A percentile compares a stretch with the other conserved stretches of the same genome.
Evolutionary conservation across 2,797 vertebrate species (phyloP).

Genomic region (Knipowitschia caucasica): DNA sequence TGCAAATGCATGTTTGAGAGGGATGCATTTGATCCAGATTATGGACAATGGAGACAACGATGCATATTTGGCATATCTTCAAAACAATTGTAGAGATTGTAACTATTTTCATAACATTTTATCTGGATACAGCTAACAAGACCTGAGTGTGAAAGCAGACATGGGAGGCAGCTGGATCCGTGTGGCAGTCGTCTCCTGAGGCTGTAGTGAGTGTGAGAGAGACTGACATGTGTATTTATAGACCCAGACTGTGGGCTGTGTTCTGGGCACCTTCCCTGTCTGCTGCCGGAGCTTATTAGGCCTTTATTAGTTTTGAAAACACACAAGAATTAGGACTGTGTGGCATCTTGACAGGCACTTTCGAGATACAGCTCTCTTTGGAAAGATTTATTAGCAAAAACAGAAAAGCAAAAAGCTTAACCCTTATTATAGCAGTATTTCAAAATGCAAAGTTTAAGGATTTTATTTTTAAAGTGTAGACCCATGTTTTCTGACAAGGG

Average conservation of each 20-base stretch:
- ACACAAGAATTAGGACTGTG: neutral
- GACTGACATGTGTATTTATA: constrained; percentile 61
- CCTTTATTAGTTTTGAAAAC: constrained; percentile 2
- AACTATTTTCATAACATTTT: too few species aligned
- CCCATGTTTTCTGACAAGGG: too few species aligned
- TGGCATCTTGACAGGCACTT: neutral
- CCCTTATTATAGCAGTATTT: too few species aligned
- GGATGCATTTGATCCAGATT: too few species aligned
- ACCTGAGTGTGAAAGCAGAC: neutral
- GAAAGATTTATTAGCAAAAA: neutral
- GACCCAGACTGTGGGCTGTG: constrained; percentile 43
- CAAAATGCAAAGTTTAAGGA: too few species aligned
- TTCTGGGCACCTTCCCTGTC: constrained; percentile 33
- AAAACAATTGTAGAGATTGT: too few species aligned
- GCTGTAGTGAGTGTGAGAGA: constrained; percentile 31
- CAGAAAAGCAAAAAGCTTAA: neutral
- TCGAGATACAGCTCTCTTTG: neutral
- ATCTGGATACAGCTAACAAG: neutral
- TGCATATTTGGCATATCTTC: too few species aligned
- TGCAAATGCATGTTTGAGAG: too few species aligned
- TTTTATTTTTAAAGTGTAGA: too few species aligned
- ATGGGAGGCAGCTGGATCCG: too few species aligned
- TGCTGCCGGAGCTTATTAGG: constrained; percentile 20
- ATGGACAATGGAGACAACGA: too few species aligned
- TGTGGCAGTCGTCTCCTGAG: constrained; percentile 38